Evolutionary conservation across 2,888 invertebrate genomes (phyloP), one percentile per base, ranked within the genome.

Genomic region (Polydesmus complanatus): DNA sequence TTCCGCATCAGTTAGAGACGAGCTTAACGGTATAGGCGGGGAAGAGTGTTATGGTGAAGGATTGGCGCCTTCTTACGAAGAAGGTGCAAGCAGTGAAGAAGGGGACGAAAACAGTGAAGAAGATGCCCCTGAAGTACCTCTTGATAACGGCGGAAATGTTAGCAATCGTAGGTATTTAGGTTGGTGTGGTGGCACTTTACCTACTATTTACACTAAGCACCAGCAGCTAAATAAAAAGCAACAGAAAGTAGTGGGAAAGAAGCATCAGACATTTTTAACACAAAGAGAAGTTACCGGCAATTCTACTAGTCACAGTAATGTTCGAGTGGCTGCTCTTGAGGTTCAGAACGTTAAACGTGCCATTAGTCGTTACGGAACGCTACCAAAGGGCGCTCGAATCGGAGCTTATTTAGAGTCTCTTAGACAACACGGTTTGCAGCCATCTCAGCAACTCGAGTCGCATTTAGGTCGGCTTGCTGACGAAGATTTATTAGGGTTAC

Each of bases 331-430:
- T 59, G 92, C 94, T 23, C 78, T 95, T 67, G 95, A 95, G 76
- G 92, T 93, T 66, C 90, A 92, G 77, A 95, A 95, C 77, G 94
- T 95, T 58, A 88, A 91, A 70, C 84, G 91, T 67, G 93, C 93
- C 54, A 73, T 74, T 55, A 74, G 72, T 66, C 82, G 94, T 26
- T 96, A 95, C 73, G 97, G 97, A 21, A 97, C 97, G 11, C 78
- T 97, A 70, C 97, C 97, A 0, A 97, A 96, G 76, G 94, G 89
- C 55, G 93, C 93, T 11, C 81, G 96, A 66, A 96, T 97, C 68
- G 95, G 95, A 27, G 96, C 95, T 3, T 97, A 92, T 75, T 77
- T 97, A 60, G 95, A 96, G 74, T 94, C 94, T 3, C 79, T 97
- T 70, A 82, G 90, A 53, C 88, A 90, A 71, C 86, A 85, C 70